A percentile compares a stretch with the other conserved stretches of the same genome.
Evolutionary conservation across 1,140 invertebrate genomes (phyloP).

Genomic region (Wiebesia pumilae): DNA sequence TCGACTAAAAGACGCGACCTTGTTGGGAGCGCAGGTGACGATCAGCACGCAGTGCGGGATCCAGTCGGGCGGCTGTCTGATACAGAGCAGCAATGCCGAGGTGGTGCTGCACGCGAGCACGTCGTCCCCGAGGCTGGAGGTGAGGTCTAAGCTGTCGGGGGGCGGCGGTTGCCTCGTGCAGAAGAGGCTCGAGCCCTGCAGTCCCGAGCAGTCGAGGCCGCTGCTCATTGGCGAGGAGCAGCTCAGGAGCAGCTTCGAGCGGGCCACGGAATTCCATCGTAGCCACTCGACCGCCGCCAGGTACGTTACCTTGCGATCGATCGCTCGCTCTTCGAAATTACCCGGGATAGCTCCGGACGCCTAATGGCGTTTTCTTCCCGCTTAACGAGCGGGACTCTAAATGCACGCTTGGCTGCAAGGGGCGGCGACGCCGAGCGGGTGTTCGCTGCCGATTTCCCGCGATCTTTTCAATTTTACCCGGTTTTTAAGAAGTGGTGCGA

Average conservation of each 20-base stretch:
- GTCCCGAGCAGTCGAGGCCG: neutral
- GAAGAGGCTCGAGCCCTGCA: constrained; percentile 47
- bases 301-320: neutral
- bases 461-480: neutral
- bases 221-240: constrained; percentile 47
- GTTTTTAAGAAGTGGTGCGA: neutral
- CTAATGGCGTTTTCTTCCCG: neutral
- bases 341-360: neutral
- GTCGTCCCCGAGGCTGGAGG: constrained; percentile 59
- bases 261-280: constrained; percentile 34
- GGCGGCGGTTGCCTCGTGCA: constrained; percentile 60
- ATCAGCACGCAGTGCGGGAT: constrained; percentile 56
- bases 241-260: constrained; percentile 46
- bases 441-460: too few relatives aligned
- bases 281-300: constrained; percentile 45
- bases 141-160: constrained; percentile 63
- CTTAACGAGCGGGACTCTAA: neutral
- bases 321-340: neutral
- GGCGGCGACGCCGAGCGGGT: neutral
- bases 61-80: constrained; percentile 64
- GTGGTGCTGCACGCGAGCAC: constrained; percentile 46
- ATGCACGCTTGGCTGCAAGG: neutral
- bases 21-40: constrained; percentile 14
- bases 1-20: constrained; percentile 9
- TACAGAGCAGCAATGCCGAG: constrained; percentile 61